Evolutionary conservation across 2,797 vertebrate genomes (phyloP).

Genomic region (Mormyrus proboscirostris): DNA sequence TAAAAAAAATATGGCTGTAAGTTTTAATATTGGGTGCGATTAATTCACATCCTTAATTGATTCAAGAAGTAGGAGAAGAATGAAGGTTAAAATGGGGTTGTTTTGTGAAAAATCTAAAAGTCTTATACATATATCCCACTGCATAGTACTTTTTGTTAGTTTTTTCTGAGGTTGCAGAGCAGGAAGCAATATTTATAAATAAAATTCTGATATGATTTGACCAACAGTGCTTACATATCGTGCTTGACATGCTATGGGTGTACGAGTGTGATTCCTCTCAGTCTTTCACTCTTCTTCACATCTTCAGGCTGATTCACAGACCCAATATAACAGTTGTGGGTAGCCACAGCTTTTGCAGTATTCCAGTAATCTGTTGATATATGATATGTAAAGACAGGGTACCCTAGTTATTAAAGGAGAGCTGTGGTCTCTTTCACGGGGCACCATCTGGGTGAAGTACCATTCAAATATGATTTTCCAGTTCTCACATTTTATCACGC

Average conservation of each 20-base stretch:
- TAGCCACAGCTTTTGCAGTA: not conserved
- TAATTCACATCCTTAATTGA: not conserved
- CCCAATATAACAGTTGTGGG: not conserved
- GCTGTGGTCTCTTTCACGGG: not conserved
- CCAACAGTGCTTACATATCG: not conserved
- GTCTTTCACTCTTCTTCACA: not conserved
- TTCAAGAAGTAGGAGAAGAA: not conserved
- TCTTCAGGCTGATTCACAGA: not conserved
- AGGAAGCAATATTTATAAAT: not conserved
- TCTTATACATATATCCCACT: not conserved
- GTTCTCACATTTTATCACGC: not conserved
- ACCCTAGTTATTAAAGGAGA: not conserved
- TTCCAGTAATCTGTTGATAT: not conserved
- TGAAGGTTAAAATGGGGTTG: not conserved
- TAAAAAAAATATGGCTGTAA: not conserved
- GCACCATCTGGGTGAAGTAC: not conserved
- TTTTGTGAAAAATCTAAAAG: not conserved
- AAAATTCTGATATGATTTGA: not conserved
- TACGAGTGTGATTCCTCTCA: not conserved
- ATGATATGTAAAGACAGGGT: not conserved
- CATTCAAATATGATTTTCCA: conserved; percentile 1
- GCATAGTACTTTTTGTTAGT: not conserved
- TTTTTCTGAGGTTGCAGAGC: not conserved
- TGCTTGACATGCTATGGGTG: not conserved
- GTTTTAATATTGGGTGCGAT: not conserved